These are phyloP conservation scores for Chaenocephalus aceratus DNA, from an alignment of 2,113 vertebrate genomes.

Conservation along the genomic window DNA sequence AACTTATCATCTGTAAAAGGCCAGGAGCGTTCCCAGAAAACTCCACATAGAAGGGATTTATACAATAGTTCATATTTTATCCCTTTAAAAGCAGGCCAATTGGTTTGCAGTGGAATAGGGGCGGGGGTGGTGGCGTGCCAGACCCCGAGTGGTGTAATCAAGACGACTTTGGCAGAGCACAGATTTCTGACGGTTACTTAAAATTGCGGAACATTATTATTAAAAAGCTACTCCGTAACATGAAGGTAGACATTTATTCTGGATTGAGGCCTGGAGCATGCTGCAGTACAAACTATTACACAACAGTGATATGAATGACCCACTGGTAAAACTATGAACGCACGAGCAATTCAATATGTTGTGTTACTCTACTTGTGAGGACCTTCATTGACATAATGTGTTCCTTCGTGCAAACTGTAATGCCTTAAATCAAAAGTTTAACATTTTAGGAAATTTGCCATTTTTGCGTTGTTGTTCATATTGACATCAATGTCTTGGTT, in stretches of 20 bases:
- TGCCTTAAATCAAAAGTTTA: background rate
- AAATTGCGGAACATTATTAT: slow-evolving; percentile 75
- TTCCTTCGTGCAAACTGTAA: background rate
- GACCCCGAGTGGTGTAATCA: slow-evolving; percentile 68
- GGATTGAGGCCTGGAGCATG: slow-evolving; percentile 5
- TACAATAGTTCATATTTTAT: slow-evolving; percentile 62
- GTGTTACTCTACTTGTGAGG: slow-evolving; percentile 20
- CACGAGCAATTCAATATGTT: background rate
- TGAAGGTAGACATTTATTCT: slow-evolving; percentile 51
- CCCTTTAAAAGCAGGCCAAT: slow-evolving; percentile 43
- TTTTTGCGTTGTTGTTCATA: background rate
- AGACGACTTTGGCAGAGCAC: slow-evolving; percentile 57
- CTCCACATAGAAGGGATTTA: slow-evolving; percentile 50
- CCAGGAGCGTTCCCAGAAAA: slow-evolving; percentile 59
- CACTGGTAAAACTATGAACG: slow-evolving; percentile 7
- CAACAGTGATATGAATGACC: slow-evolving; percentile 28
- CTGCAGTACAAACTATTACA: slow-evolving; percentile 6
- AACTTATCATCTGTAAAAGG: slow-evolving; percentile 50
- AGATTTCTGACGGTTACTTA: slow-evolving; percentile 71
- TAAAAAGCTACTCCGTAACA: slow-evolving; percentile 60
- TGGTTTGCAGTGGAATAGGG: background rate
- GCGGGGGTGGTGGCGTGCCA: slow-evolving; percentile 7
- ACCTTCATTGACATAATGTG: background rate
- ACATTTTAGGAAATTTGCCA: background rate
- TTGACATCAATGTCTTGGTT: background rate